phyloP scores from a whole-genome alignment of 2,113 vertebrate species.

The Echinops telfairi region DNA sequence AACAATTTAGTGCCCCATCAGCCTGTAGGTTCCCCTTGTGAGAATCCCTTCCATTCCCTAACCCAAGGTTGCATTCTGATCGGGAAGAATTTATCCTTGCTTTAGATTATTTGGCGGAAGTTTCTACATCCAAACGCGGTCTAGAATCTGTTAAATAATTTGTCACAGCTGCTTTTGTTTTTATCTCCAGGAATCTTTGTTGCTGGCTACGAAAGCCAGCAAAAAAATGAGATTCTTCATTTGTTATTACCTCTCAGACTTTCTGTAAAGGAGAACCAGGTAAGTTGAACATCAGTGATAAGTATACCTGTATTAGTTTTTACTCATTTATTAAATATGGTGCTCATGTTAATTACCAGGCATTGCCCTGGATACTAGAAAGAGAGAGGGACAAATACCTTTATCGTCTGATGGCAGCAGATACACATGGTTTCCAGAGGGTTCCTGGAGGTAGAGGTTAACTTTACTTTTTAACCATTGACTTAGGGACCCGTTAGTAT shows the following conservation, averaged over 20 bases:
- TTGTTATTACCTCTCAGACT: conserved; percentile 90
- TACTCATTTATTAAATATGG: not conserved
- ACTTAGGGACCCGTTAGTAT: not conserved
- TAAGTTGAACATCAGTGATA: conserved; percentile 71
- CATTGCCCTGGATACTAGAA: not conserved
- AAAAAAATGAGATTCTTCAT: conserved; percentile 92
- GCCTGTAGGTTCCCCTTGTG: not conserved
- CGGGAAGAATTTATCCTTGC: not conserved
- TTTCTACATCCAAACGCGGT: not conserved
- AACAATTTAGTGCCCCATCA: not conserved
- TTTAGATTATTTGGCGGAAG: not conserved
- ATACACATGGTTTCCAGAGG: not conserved
- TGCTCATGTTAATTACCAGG: not conserved
- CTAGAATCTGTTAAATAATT: conserved; percentile 2
- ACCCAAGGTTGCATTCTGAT: not conserved
- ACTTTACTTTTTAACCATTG: not conserved
- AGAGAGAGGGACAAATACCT: not conserved
- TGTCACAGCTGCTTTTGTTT: not conserved
- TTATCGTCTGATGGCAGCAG: not conserved
- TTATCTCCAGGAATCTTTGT: conserved; percentile 89
- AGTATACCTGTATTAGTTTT: not conserved
- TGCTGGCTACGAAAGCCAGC: conserved; percentile 85
- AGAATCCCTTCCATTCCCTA: not conserved
- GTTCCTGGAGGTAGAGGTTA: not conserved
- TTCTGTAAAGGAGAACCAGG: conserved; percentile 91